Evolutionary conservation across 64 coral and sea anemone species (phyloP).

Genomic region (Orbicella faveolata): DNA sequence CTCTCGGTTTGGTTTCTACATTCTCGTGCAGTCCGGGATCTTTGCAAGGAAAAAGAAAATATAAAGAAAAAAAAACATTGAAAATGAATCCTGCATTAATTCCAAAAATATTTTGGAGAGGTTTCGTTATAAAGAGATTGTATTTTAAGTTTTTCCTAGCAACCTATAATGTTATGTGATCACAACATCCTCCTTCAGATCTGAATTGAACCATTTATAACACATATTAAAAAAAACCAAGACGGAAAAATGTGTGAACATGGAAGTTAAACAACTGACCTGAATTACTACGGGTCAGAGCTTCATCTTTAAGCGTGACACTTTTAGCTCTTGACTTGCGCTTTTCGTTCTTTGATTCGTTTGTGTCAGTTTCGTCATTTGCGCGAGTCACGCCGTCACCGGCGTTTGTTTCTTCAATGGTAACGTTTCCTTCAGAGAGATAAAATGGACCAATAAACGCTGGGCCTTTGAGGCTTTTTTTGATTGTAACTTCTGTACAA

Average conservation of each 20-base stretch:
- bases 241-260: neutral
- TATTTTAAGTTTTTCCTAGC: no score
- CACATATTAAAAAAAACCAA: no score
- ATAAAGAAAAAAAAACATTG: neutral
- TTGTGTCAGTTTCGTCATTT: neutral
- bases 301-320: slow-evolving; percentile 15
- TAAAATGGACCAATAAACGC: neutral
- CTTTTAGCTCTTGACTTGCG: slow-evolving; percentile 16
- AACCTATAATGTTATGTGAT: no score
- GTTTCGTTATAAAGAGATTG: no score
- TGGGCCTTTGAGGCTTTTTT: no score
- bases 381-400: neutral
- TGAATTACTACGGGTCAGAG: neutral
- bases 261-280: neutral
- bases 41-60: neutral
- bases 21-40: neutral
- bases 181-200: no score
- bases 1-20: neutral
- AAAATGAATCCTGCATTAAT: no score
- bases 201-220: no score
- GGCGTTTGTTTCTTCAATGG: neutral
- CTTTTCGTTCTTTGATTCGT: neutral
- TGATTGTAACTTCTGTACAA: no score
- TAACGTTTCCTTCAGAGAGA: neutral
- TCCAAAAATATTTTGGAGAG: no score